A percentile compares a stretch with the other conserved stretches of the same genome.
Conservation (phyloP, 2,113 vertebrate genomes). For the Cyprinodon brontotheroides region DNA sequence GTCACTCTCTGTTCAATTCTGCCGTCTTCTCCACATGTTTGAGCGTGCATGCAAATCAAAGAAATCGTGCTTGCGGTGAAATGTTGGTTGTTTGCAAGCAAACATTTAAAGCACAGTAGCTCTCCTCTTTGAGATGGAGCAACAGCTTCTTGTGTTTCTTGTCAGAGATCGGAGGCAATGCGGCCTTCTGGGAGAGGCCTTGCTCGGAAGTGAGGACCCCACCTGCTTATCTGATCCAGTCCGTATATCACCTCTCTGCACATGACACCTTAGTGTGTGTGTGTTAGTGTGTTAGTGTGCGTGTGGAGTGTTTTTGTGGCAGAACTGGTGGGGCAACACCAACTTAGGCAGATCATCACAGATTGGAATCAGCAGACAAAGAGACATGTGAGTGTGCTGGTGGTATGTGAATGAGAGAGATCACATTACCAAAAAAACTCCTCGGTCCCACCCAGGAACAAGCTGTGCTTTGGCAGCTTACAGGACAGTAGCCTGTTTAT, state of each 20-base stretch:
- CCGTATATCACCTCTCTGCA: conserved; percentile 45
- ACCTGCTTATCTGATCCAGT: conserved; percentile 51
- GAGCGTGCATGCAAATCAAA: conserved; percentile 2
- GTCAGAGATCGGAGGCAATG: conserved; percentile 4
- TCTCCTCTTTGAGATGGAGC: conserved; percentile 27
- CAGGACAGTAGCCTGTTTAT: conserved; percentile 39
- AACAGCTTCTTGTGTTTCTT: conserved; percentile 56
- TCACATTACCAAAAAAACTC: conserved; percentile 31
- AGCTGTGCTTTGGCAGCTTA: conserved; percentile 58
- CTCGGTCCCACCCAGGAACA: conserved; percentile 56
- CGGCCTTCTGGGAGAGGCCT: conserved; percentile 44
- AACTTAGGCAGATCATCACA: conserved; percentile 7
- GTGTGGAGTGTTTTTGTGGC: conserved; percentile 7
- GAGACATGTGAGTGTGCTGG: conserved; percentile 13
- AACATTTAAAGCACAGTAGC: conserved; percentile 17
- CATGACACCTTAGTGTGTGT: neutral
- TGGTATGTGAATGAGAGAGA: conserved; percentile 29
- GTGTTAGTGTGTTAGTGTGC: conserved; percentile 24
- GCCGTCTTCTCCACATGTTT: neutral
- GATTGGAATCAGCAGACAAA: conserved; percentile 42
- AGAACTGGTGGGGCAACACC: conserved; percentile 43
- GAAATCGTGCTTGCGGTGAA: neutral
- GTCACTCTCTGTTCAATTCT: neutral
- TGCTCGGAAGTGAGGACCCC: conserved; percentile 45
- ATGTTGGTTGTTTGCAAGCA: neutral